Percentiles rank a stretch among this genome's conserved stretches.
Conservation (phyloP, 1,140 invertebrate species). For the Parapsyche elsis region DNA sequence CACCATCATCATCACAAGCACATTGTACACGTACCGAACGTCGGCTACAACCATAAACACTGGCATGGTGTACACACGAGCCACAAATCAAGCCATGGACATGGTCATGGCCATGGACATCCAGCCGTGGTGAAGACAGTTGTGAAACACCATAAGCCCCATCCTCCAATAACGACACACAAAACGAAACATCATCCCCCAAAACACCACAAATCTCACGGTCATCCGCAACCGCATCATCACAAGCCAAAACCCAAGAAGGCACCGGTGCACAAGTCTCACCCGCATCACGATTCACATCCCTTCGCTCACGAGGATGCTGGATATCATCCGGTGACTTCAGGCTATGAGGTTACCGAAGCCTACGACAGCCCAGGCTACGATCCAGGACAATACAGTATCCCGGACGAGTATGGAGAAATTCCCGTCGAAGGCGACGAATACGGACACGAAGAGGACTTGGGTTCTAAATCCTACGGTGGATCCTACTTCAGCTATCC, state of each 20-base stretch:
- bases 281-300: slow-evolving; percentile 24
- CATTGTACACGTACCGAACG: slow-evolving; percentile 59
- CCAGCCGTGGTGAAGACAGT: slow-evolving; percentile 46
- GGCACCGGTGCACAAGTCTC: neutral
- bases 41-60: slow-evolving; percentile 59
- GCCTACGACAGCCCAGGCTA: slow-evolving; percentile 62
- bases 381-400: slow-evolving; percentile 49
- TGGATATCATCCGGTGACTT: neutral
- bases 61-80: slow-evolving; percentile 55
- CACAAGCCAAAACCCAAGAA: slow-evolving; percentile 23
- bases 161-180: slow-evolving; percentile 56
- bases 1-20: slow-evolving; percentile 65
- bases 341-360: slow-evolving; percentile 62
- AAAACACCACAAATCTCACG: slow-evolving; percentile 55
- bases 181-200: slow-evolving; percentile 46
- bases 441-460: neutral
- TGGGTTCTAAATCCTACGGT: neutral
- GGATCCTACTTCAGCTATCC: slow-evolving; percentile 43
- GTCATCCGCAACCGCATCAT: slow-evolving; percentile 3
- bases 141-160: slow-evolving; percentile 51
- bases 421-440: slow-evolving; percentile 15
- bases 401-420: slow-evolving; percentile 37
- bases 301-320: slow-evolving; percentile 34
- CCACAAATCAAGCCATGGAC: slow-evolving; percentile 30
- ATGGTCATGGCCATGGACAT: slow-evolving; percentile 39